phyloP scores from a whole-genome alignment of 2,797 vertebrate genomes.

The Hyperoplus lanceolatus region DNA sequence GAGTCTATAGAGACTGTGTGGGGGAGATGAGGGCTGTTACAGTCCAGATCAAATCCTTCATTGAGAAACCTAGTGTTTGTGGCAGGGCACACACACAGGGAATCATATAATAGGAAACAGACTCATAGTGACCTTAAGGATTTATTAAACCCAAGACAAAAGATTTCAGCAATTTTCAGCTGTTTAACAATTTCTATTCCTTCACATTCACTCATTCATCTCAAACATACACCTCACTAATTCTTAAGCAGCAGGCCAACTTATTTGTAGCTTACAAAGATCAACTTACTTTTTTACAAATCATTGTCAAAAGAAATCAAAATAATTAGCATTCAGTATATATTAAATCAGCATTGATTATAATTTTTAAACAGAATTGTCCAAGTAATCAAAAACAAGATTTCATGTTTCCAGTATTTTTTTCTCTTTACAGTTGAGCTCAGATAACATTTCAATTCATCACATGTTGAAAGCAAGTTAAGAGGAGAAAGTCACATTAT shows the following conservation, averaged over 20 bases:
- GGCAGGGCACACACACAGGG: slow-evolving; percentile 62
- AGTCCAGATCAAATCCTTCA: slow-evolving; percentile 73
- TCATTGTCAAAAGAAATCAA: slow-evolving; percentile 81
- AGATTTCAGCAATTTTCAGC: slow-evolving; percentile 55
- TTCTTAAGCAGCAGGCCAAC: slow-evolving; percentile 83
- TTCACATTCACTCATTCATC: slow-evolving; percentile 70
- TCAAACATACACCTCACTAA: slow-evolving; percentile 76
- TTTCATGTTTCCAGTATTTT: slow-evolving; percentile 75
- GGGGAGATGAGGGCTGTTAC: slow-evolving; percentile 68
- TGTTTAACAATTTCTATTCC: slow-evolving; percentile 60
- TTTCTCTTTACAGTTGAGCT: slow-evolving; percentile 63
- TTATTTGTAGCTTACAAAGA: slow-evolving; percentile 85
- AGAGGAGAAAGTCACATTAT: slow-evolving; percentile 62
- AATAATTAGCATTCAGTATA: slow-evolving; percentile 83
- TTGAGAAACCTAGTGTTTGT: slow-evolving; percentile 62
- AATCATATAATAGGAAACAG: slow-evolving; percentile 68
- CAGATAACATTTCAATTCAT: slow-evolving; percentile 70
- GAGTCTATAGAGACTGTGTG: slow-evolving; percentile 55
- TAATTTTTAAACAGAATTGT: slow-evolving; percentile 70
- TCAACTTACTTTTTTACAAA: slow-evolving; percentile 84
- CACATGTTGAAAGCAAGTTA: slow-evolving; percentile 54
- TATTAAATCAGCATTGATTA: slow-evolving; percentile 83
- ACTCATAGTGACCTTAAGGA: slow-evolving; percentile 72
- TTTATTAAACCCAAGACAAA: slow-evolving; percentile 77
- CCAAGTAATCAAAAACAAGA: slow-evolving; percentile 68